Percentiles rank a stretch among this genome's conserved stretches.
Evolutionary conservation across 2,113 vertebrate genomes (phyloP).

Genomic region (Butorides virescens): DNA sequence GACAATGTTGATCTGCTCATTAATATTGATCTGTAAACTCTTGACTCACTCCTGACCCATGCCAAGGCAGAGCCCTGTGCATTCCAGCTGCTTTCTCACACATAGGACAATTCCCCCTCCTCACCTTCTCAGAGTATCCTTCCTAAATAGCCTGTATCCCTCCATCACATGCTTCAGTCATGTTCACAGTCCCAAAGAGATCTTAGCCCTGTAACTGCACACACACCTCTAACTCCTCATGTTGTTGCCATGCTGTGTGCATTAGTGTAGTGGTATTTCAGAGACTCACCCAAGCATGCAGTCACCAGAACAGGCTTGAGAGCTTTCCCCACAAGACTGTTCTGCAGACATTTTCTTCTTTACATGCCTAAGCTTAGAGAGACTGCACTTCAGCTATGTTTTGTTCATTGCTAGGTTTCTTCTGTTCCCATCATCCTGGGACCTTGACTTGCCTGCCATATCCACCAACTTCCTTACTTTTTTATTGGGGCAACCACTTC

Average conservation of each 20-base stretch:
- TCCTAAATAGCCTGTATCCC: neutral
- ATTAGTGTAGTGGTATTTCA: neutral
- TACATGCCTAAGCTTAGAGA: neutral
- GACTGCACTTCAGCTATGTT: neutral
- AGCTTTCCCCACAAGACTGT: neutral
- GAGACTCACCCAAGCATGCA: neutral
- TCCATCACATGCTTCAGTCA: neutral
- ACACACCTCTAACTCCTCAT: neutral
- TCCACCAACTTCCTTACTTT: neutral
- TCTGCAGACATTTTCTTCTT: neutral
- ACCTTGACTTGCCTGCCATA: neutral
- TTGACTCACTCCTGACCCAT: neutral
- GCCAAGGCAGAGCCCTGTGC: neutral
- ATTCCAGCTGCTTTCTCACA: neutral
- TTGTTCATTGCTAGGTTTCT: neutral
- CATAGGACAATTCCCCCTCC: neutral
- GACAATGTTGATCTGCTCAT: neutral
- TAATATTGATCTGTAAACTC: neutral
- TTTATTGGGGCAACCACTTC: neutral
- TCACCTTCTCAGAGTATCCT: neutral
- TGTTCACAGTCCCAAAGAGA: neutral
- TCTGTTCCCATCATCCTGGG: neutral
- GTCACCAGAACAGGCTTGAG: neutral
- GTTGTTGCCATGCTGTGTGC: neutral
- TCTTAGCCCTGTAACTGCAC: neutral